Conservation (phyloP, 1,140 invertebrate species). For the Aculops lycopersici region DNA sequence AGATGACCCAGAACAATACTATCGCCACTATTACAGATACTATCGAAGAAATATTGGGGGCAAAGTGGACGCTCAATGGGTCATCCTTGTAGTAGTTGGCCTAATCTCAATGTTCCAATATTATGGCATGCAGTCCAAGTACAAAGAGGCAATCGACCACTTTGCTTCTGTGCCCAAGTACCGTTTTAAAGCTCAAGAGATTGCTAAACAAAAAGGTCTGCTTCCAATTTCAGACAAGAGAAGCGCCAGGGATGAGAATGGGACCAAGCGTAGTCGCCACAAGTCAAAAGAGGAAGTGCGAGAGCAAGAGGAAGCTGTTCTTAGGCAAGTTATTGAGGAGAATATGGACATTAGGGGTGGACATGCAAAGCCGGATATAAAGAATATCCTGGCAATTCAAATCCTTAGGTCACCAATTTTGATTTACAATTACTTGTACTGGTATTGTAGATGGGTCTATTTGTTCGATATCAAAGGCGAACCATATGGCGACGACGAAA, state of each 20-base stretch:
- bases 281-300: slow-evolving; percentile 29
- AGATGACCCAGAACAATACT: slow-evolving; percentile 63
- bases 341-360: slow-evolving; percentile 67
- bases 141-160: slow-evolving; percentile 51
- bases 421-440: slow-evolving; percentile 27
- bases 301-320: slow-evolving; percentile 40
- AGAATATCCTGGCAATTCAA: slow-evolving; percentile 46
- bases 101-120: slow-evolving; percentile 37
- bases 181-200: slow-evolving; percentile 32
- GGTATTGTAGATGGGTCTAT: slow-evolving; percentile 43
- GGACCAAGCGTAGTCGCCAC: slow-evolving; percentile 15
- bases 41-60: slow-evolving; percentile 47
- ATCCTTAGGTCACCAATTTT: slow-evolving; percentile 40
- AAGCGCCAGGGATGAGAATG: background rate
- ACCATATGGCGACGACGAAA: slow-evolving; percentile 43
- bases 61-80: slow-evolving; percentile 57
- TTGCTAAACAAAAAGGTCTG: slow-evolving; percentile 36
- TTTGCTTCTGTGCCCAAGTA: slow-evolving; percentile 58
- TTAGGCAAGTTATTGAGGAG: slow-evolving; percentile 44
- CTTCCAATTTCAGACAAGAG: slow-evolving; percentile 16
- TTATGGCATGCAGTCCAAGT: slow-evolving; percentile 21
- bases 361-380: slow-evolving; percentile 40
- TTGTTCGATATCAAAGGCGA: slow-evolving; percentile 37
- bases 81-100: slow-evolving; percentile 43
- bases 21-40: slow-evolving; percentile 61